A percentile compares a stretch with the other conserved stretches of the same genome.
Conservation (phyloP, 2,888 invertebrate species). For the Dichetophora obliterata region DNA sequence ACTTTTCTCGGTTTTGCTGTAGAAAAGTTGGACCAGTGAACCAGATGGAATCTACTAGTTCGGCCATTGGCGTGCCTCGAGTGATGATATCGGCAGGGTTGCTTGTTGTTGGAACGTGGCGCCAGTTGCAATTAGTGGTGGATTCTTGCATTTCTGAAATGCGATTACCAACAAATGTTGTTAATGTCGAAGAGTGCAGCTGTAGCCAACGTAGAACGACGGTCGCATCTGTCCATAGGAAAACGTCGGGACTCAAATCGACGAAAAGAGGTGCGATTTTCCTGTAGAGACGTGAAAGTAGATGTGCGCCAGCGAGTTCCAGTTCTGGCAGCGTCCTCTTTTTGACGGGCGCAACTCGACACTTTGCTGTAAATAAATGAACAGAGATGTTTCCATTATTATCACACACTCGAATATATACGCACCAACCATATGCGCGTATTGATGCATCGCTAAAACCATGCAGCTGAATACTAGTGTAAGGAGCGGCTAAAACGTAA, state of each 20-base stretch:
- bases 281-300: slow-evolving; percentile 19
- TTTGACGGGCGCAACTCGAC: neutral
- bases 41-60: slow-evolving; percentile 2
- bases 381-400: neutral
- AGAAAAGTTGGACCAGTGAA: slow-evolving; percentile 31
- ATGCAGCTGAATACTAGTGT: neutral
- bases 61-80: slow-evolving; percentile 32
- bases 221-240: slow-evolving; percentile 38
- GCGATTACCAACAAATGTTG: slow-evolving; percentile 40
- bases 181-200: slow-evolving; percentile 34
- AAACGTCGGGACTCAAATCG: slow-evolving; percentile 18
- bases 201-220: slow-evolving; percentile 38
- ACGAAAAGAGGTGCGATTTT: slow-evolving; percentile 30
- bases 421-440: neutral
- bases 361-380: neutral
- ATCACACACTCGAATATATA: neutral
- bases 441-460: neutral
- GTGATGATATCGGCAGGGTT: slow-evolving; percentile 45
- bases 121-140: slow-evolving; percentile 37
- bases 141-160: slow-evolving; percentile 36
- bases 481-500: neutral
- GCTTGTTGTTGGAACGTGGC: slow-evolving; percentile 31
- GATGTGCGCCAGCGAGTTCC: slow-evolving; percentile 17
- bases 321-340: slow-evolving; percentile 1
- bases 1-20: slow-evolving; percentile 22